Conservation (phyloP, 64 coral and sea anemone genomes). For the Orbicella faveolata region DNA sequence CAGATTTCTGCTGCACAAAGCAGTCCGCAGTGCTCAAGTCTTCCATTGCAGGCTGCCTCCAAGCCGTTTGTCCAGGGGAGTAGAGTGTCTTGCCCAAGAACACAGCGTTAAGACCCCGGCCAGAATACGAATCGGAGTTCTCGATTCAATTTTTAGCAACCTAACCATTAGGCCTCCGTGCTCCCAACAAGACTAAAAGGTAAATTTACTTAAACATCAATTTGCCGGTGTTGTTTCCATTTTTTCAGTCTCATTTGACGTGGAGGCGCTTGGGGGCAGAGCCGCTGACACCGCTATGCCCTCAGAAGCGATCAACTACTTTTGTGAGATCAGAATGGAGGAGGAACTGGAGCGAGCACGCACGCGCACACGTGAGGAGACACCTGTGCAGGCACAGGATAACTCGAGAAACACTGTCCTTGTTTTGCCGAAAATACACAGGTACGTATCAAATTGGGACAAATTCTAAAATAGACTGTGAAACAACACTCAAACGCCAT, state of each 20-base stretch:
- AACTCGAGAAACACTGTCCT: constrained; percentile 68
- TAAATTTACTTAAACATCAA: neutral
- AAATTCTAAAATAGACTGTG: no score
- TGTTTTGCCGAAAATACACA: constrained; percentile 67
- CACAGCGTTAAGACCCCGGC: no score
- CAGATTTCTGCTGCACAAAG: no score
- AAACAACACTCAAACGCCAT: no score
- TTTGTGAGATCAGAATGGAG: constrained; percentile 72
- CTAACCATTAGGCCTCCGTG: no score
- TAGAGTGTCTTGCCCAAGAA: no score
- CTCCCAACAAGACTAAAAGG: no score
- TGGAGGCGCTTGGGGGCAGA: constrained; percentile 62
- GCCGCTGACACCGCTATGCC: constrained; percentile 67
- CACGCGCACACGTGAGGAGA: constrained; percentile 30
- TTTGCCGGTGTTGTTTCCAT: neutral
- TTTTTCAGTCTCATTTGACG: constrained; percentile 65
- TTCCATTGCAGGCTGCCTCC: no score
- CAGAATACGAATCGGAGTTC: no score
- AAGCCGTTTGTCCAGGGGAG: no score
- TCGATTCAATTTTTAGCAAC: no score
- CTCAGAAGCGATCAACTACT: constrained; percentile 72
- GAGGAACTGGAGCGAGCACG: constrained; percentile 61
- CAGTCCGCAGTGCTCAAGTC: no score
- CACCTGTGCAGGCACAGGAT: constrained; percentile 36
- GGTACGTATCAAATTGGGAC: neutral